Evolutionary conservation across 2,797 vertebrate species (phyloP), one percentile per base, ranked within the genome.

Genomic region (Pteronotus mesoamericanus): DNA sequence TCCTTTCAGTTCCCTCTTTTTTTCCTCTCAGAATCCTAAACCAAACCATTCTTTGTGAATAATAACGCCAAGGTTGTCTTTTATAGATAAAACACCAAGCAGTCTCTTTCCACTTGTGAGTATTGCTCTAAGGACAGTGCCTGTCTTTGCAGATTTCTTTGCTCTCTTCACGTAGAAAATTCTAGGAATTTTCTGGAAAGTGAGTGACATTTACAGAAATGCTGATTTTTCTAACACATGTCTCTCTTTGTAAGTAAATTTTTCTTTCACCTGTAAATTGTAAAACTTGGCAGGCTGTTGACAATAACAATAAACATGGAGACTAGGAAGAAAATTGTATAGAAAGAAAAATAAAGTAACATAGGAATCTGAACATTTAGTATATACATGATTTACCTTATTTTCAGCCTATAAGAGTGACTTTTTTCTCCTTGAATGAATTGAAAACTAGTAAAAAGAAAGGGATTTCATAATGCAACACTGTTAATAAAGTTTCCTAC

Each of bases 311-410:
- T 5, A 75, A 72, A 72, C 3, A 89, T 2, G 34, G 29, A 57
- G 5, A 59, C 1, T 78, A 69, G 29, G 3, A 53, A 94, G 44
- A n/a, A n/a, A n/a, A n/a, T 59, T 82, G 18, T 34, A 85, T 15
- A 22, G 26, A 94, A 69, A 80, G 57, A 72, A 86, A 92, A 88
- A 34, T 48, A 69, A 82, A 78, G 32, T 91, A 57, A 95, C 91
- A 53, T 34, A 55, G 8, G 10, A 95, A 96, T 77, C 1, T 34
- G 78, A 72, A 88, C 11, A 37, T 84, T 91, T 74, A 78, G 44
- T 34, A 44, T 51, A 22, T 48, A 51, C 9, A 22, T 64, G 19
- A 82, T 22, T 94, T 24, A 61, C n/a, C 29, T 34, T 82, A 44
- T 86, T 96, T 94, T 53, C 39, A 90, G 11, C 4, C 37, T 72